Conservation (phyloP, 2,113 vertebrate genomes). For the Microcebus lehilahytsara region DNA sequence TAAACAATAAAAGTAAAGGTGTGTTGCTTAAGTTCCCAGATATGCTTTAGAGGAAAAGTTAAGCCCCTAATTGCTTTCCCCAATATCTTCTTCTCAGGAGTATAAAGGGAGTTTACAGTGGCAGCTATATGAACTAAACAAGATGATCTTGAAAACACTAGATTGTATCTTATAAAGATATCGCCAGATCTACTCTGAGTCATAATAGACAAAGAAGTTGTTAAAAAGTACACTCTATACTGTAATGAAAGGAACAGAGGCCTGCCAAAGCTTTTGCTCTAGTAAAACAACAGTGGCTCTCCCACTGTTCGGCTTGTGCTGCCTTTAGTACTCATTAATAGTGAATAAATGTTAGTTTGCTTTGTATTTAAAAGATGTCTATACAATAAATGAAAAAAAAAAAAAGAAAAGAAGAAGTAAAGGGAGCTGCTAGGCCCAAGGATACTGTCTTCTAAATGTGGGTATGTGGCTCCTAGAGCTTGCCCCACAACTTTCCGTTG, state of each 20-base stretch:
- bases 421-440: neutral
- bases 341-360: neutral
- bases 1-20: neutral
- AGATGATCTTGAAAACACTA: neutral
- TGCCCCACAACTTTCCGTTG: neutral
- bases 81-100: neutral
- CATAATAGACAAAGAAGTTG: neutral
- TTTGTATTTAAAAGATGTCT: neutral
- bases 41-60: neutral
- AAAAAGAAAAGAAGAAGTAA: neutral
- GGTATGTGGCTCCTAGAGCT: neutral
- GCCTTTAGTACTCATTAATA: neutral
- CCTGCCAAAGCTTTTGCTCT: neutral
- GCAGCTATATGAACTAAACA: conserved; percentile 20
- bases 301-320: neutral
- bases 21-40: neutral
- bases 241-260: neutral
- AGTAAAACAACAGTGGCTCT: neutral
- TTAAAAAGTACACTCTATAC: neutral
- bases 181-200: neutral
- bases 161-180: neutral
- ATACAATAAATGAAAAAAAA: neutral
- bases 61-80: neutral
- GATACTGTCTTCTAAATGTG: neutral
- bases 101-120: neutral